Evolutionary conservation across 92 coral and sea anemone genomes (phyloP).

Genomic region (Zoanthus sansibaricus): DNA sequence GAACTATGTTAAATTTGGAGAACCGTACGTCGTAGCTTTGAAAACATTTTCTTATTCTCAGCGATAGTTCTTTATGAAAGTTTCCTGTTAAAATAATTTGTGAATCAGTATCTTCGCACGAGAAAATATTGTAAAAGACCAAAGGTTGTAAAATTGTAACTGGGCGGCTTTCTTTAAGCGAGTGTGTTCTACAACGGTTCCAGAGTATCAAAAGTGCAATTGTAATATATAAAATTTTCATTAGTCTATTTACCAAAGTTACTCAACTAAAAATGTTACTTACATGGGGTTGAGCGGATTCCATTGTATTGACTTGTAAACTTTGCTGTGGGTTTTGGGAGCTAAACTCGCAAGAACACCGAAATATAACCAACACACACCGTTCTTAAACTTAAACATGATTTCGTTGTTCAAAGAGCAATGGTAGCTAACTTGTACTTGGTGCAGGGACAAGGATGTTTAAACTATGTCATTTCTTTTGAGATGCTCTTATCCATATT

Average conservation of each 20-base stretch:
- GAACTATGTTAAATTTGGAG: neutral
- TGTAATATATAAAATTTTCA: neutral
- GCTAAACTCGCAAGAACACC: neutral
- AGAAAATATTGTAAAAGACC: neutral
- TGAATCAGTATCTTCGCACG: neutral
- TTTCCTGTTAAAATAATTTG: neutral
- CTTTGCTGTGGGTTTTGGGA: neutral
- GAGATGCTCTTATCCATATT: neutral
- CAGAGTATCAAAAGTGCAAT: neutral
- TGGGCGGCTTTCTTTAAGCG: neutral
- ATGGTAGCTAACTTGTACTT: neutral
- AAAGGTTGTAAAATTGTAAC: neutral
- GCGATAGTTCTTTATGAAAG: neutral
- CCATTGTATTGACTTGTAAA: slow-evolving; percentile 13
- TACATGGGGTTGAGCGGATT: slow-evolving; percentile 5
- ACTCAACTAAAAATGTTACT: neutral
- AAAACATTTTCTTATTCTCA: neutral
- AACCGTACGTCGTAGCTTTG: too few relatives aligned
- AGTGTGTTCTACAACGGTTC: neutral
- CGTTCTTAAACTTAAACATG: neutral
- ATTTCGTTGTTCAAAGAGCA: neutral
- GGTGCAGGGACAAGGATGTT: neutral
- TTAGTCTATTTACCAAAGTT: neutral
- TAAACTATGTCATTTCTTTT: neutral
- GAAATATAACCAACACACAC: slow-evolving; percentile 2